Conservation (phyloP, 2,888 invertebrate genomes). For the Phyllotreta striolata region DNA sequence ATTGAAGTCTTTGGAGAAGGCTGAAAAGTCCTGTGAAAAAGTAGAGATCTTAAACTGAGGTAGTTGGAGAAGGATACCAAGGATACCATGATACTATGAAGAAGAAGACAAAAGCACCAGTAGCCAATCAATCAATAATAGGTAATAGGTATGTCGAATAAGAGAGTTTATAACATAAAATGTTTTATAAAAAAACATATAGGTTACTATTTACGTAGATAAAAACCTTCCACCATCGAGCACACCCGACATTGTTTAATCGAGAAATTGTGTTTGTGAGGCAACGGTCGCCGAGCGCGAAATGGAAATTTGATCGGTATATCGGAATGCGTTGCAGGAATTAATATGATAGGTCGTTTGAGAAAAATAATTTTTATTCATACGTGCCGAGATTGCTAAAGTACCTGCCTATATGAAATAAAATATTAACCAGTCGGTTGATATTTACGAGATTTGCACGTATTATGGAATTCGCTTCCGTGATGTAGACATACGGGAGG, state of each 20-base stretch:
- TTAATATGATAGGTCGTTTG: constrained; percentile 25
- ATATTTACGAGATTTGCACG: constrained; percentile 1
- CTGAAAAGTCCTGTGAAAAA: no score
- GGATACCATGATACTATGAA: no score
- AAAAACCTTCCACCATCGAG: constrained; percentile 10
- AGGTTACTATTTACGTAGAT: constrained; percentile 9
- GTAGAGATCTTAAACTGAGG: no score
- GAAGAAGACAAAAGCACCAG: no score
- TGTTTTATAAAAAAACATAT: background rate
- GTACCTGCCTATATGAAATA: constrained; percentile 14
- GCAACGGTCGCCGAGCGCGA: constrained; percentile 14
- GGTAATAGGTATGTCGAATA: no score
- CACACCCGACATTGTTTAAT: constrained; percentile 7
- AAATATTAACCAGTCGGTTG: constrained; percentile 14
- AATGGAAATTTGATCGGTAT: constrained; percentile 29
- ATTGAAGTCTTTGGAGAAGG: no score
- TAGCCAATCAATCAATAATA: no score
- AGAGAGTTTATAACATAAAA: background rate
- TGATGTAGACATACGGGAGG: no score
- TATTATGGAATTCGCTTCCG: constrained; percentile 4
- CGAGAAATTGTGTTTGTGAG: constrained; percentile 22
- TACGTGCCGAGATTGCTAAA: constrained; percentile 18
- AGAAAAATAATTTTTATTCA: constrained; percentile 20
- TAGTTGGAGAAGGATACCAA: no score
- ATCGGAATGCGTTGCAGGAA: constrained; percentile 28